Base-by-base conservation (phyloP, 2,797 vertebrate genomes). In the Lophotriccus pileatus region DNA sequence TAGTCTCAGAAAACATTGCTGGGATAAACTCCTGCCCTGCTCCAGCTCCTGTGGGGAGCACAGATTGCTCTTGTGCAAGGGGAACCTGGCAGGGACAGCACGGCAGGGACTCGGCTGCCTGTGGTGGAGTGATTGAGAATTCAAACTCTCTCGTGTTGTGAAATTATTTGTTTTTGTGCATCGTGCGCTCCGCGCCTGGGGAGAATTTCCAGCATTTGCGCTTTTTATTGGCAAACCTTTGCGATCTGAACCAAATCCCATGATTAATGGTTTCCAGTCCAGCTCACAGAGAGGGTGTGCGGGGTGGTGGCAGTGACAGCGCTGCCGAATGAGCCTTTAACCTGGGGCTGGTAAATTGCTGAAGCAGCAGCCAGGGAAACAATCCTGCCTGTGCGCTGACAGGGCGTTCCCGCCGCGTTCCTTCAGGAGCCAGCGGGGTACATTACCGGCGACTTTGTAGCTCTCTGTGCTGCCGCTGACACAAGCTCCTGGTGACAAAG, bases 311-410 rank as follows among this genome's bases (percentile, higher is more conserved):
- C 59, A 36, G 7, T 41, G 89, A 9, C 56, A 44, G 52, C 4
- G 2, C 55, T 64, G 74, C 66, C 1, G 7, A 68, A 66, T 3
- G 81, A 87, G 78, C 84, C 89, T 92, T 92, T 82, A 84, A 76
- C 87, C 84, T 39, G 84, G 47, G 74, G 56, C 37, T 9, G 5
- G 1, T 30, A 44, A 90, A 59, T 5, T 46, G 90, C 80, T 89
- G 96, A 91, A 92, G 77, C 84, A 90, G 92, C 90, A 73, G 69
- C 47, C 58, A 12, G 92, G 56, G 21, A 66, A 84, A 43, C 46
- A 39, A 23, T 55, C 14, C 50, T 36, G 50, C n/a, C n/a, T 63
- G 84, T 25, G 39, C 63, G 5, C 59, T 43, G 67, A 50, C 59
- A 41, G 6, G 6, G 41, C 1, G 17, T 24, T 49, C 53, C 67